Evolutionary conservation across 2,797 vertebrate genomes (phyloP), one percentile per base, ranked within the genome.

Genomic region (Chaetodon trifasciatus): DNA sequence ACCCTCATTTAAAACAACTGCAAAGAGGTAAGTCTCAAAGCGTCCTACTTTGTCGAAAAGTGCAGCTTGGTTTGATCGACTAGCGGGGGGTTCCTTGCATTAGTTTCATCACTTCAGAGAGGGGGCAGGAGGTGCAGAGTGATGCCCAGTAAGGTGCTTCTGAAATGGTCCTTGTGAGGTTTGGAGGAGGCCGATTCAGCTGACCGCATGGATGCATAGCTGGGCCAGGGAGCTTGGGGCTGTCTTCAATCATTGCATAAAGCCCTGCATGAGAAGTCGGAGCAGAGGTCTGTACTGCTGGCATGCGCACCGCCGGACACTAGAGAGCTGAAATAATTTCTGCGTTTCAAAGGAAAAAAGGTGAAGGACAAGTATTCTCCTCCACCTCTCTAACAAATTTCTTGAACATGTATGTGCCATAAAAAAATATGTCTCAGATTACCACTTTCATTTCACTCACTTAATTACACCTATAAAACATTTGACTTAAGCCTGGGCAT

Each of bases 181-280:
- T 76, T 83, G 65, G 64, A 78, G 60, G 67, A 75, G 58, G 73
- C 46, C 42, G 81, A 90, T 85, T 74, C 82, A 87, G 77, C 23
- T 86, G 77, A 88, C 50, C 32, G 84, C 86, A 88, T 79, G 83
- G 76, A 60, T 76, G 81, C 76, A 67, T 75, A 67, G 67, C 75
- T 83, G 79, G 79, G 71, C 68, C 23, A 52, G 24, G 24, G 50
- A 81, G 81, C 74, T 74, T 56, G 65, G 46, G 82, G 83, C 75
- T 76, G 80, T 78, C 74, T 81, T 88, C 76, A 82, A 79, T 86
- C 76, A 84, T 21, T 63, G 69, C 35, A 55, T 49, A 49, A 77
- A 79, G 32, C 69, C 21, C 44, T 77, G 53, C 78, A 76, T 56
- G 75, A 84, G 63, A 80, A 64, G 62, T 15, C 64, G 6, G 61